phyloP scores from a whole-genome alignment of 2,888 invertebrate genomes.

The Petrolisthes cinctipes region DNA sequence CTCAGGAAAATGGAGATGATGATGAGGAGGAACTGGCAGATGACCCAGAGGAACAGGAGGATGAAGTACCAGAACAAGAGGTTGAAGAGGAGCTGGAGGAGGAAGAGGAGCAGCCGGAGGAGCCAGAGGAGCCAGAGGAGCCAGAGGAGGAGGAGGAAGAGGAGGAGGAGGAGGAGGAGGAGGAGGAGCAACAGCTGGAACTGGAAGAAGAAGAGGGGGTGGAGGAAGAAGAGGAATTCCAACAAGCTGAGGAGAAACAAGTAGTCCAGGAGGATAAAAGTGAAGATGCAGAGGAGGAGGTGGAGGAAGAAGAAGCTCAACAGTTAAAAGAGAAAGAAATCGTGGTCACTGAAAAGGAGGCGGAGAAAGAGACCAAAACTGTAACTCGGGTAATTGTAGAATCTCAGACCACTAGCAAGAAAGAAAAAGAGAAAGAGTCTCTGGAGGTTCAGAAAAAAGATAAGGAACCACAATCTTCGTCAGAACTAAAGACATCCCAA shows the following conservation, averaged over 20 bases:
- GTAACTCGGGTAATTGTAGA: no score
- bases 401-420: not conserved
- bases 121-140: conserved; percentile 36
- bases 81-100: conserved; percentile 40
- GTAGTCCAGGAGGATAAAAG: no score
- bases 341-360: no score
- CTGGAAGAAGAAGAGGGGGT: not conserved
- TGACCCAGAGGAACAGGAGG: conserved; percentile 31
- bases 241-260: not conserved
- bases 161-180: conserved; percentile 11
- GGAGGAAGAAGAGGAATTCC: conserved; percentile 17
- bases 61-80: conserved; percentile 23
- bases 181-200: conserved; percentile 9
- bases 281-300: no score
- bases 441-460: no score
- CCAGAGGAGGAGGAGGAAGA: conserved; percentile 25
- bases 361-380: no score
- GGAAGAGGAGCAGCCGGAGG: conserved; percentile 24
- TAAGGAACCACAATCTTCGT: no score
- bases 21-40: conserved; percentile 13
- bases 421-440: not conserved
- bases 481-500: not conserved
- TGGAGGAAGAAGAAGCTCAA: no score
- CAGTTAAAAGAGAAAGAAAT: no score
- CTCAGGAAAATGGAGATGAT: conserved; percentile 9